Percentiles rank a stretch among this genome's conserved stretches.
These are phyloP conservation scores for Mesorhabditis spiculigera DNA, from an alignment of 2,888 invertebrate species.

Conservation along the genomic window DNA sequence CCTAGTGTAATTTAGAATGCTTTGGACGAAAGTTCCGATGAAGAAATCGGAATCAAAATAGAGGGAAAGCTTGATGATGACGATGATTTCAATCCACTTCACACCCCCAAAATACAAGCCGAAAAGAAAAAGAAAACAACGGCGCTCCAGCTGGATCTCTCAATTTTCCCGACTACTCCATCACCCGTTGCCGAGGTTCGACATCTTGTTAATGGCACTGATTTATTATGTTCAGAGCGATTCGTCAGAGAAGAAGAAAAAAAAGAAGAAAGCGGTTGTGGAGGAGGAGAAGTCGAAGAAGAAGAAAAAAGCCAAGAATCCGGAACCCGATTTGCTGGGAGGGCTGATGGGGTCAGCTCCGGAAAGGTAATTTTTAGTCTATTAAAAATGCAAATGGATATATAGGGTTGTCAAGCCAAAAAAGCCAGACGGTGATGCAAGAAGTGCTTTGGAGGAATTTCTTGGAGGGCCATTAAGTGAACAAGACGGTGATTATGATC, in stretches of 20 bases:
- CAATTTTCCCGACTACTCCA: no score
- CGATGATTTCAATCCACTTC: conserved; percentile 6
- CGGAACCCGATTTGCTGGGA: background rate
- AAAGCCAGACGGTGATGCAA: no score
- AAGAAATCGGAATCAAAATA: conserved; percentile 20
- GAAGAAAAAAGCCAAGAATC: conserved; percentile 10
- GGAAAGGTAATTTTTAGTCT: no score
- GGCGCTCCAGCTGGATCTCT: no score
- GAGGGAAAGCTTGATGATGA: conserved; percentile 8
- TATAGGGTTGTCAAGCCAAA: no score
- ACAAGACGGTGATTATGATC: conserved; percentile 20
- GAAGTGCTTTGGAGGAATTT: conserved; percentile 14
- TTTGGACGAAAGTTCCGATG: conserved; percentile 20
- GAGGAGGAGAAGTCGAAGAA: conserved; percentile 9
- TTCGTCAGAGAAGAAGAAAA: conserved; percentile 8
- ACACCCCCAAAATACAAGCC: background rate
- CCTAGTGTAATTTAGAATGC: conserved; percentile 16
- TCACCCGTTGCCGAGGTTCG: no score
- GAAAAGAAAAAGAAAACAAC: no score
- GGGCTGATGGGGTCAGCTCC: no score
- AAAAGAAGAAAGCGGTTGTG: conserved; percentile 10
- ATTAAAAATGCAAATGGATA: no score
- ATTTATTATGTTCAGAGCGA: no score
- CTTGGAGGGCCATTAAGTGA: conserved; percentile 10
- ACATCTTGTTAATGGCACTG: no score